A percentile compares a stretch with the other conserved stretches of the same genome.
Evolutionary conservation across 2,888 invertebrate genomes (phyloP).

Genomic region (Bellardia bayeri): DNA sequence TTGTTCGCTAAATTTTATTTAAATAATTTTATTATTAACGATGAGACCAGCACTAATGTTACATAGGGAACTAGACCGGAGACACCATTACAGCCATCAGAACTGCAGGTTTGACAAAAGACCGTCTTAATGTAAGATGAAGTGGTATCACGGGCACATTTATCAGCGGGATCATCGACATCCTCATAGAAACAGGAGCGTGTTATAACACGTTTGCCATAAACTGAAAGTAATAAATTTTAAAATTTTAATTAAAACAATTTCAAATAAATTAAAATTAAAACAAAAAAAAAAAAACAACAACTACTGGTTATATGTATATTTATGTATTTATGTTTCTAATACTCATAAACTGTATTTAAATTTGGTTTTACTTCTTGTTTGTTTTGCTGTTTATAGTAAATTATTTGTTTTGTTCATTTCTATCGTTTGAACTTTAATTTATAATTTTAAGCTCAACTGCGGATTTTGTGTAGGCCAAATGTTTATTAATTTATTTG

Average conservation of each 20-base stretch:
- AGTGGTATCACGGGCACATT: conserved; percentile 82
- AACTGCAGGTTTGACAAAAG: conserved; percentile 83
- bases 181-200: conserved; percentile 84
- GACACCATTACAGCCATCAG: conserved; percentile 83
- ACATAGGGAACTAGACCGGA: conserved; percentile 77
- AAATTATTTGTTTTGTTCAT: background rate
- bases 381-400: background rate
- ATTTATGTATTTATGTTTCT: background rate
- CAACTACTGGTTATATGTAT: no score
- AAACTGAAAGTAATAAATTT: conserved; percentile 80
- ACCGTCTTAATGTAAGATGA: conserved; percentile 83
- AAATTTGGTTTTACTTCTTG: background rate
- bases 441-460: conserved; percentile 3
- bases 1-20: conserved; percentile 49
- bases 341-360: background rate
- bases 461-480: conserved; percentile 22
- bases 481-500: background rate
- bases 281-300: no score
- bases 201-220: conserved; percentile 83
- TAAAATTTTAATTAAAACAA: background rate
- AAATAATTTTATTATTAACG: conserved; percentile 56
- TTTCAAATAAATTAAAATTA: background rate
- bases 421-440: background rate
- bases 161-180: conserved; percentile 82
- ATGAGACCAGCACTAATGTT: conserved; percentile 75